Base-by-base conservation (phyloP, 2,888 invertebrate species). In the Rotaria sp. region DNA sequence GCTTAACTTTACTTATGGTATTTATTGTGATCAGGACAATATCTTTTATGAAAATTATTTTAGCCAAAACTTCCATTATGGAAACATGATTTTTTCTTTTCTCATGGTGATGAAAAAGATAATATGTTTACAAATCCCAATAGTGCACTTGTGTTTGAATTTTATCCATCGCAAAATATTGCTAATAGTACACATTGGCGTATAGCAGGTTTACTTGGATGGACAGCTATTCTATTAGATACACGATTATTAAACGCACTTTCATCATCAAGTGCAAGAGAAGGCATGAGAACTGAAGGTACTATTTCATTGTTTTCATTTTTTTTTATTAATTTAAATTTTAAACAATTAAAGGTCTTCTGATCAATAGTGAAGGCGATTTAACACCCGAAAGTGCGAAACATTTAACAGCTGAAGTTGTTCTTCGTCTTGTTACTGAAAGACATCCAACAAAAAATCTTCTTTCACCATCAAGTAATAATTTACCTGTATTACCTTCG, bases 311-410 rank as follows among this genome's bases (percentile, higher is more conserved):
- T 52, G 1, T 52, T 52, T 52, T 24, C 50, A 50, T n/a, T 5
- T 41, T 41, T 5, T 41, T 41, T 24, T 52, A 52, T 15, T 10
- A 4, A 52, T 52, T 24, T 52, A 24, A 52, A 52, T 52, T 24
- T 7, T 3, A 52, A 52, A 52, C 2, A 52, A 7, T 52, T 52
- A 0, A 52, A 52, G 52, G 52, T 52, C 35, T 86, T 67, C 15
- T 86, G 48, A 35, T 86, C 11, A 57, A 86, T 74, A 84, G 67
- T 59, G 86, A 86, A 26, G 86, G 86, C n/a, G 67, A 59, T 38
- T 35, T 86, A 52, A 26, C 38, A 15, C 55, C 50, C 11, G 59
- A 84, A 59, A 26, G 59, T 5, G 41, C 86, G 5, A 74, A 84
- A 84, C 18, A 86, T 84, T 52, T 86, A 50, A 86, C 86, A 35